These are phyloP conservation scores for Aphis craccivora DNA, from an alignment of 1,140 invertebrate genomes.

Conservation along the genomic window DNA sequence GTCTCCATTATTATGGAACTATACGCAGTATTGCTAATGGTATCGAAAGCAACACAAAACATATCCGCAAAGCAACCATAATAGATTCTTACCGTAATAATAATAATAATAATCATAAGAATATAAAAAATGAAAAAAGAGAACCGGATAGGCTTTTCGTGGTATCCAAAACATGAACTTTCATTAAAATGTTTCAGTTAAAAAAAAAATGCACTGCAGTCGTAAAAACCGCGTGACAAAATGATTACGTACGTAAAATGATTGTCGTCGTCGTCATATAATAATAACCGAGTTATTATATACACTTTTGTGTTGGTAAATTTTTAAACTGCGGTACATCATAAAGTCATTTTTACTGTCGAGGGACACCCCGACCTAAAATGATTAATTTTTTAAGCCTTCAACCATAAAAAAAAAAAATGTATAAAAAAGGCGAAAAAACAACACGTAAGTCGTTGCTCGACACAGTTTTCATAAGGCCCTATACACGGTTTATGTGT, in stretches of 20 bases:
- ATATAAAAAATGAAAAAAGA: background rate
- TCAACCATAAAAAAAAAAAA: slow-evolving; percentile 29
- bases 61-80: background rate
- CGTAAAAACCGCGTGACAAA: slow-evolving; percentile 13
- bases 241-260: background rate
- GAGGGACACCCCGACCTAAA: slow-evolving; percentile 26
- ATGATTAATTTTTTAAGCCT: slow-evolving; percentile 55
- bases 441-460: slow-evolving; percentile 19
- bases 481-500: background rate
- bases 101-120: background rate
- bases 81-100: background rate
- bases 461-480: background rate
- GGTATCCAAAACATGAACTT: background rate
- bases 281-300: slow-evolving; percentile 36
- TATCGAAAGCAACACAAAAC: background rate
- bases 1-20: background rate
- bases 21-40: background rate
- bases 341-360: slow-evolving; percentile 56
- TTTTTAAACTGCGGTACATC: slow-evolving; percentile 46
- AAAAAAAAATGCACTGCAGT: slow-evolving; percentile 8
- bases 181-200: slow-evolving; percentile 19
- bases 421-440: background rate
- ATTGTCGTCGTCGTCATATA: background rate
- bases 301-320: slow-evolving; percentile 26
- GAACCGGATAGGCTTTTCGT: background rate